Evolutionary conservation across 1,140 invertebrate species (phyloP), one percentile per base, ranked within the genome.

Genomic region (Solenopsis fugax): DNA sequence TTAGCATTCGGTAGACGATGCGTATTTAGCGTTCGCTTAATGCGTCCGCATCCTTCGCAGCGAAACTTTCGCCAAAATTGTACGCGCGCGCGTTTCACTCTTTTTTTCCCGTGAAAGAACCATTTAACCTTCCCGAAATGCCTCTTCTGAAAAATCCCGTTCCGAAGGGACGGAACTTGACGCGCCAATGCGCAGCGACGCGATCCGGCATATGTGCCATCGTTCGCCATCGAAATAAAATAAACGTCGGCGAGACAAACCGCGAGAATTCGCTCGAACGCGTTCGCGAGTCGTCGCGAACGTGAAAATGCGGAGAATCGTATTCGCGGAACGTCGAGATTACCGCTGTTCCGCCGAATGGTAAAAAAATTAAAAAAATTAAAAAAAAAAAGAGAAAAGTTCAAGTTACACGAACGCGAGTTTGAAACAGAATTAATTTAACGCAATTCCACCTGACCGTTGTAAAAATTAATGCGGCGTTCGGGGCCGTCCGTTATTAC

Each of bases 381-480:
- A 73, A 60, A 62, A 84, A 73, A 73, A 64, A 64, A 37, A 65
- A 41, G 21, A 69, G 21, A 18, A 69, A 50, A 69, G 65, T 84
- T 84, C 41, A 37, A 50, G 62, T 75, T 84, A 62, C 21, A 60
- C 65, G 80, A 56, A n/a, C 56, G 54, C 54, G 45, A 75, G 54
- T 84, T 73, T 84, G 80, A 73, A 84, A 75, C 80, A 60, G 45
- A 73, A 72, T 84, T 50, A 60, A 75, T 84, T 84, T 84, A 75
- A 84, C 56, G 80, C 80, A 73, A 84, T 84, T 84, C 34, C 29
- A 24, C 0, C 56, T 13, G 80, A 84, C 16, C 56, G 54, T 84
- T 84, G 80, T 84, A 84, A 84, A 84, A 84, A 75, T 84, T 84
- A 84, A 84, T 75, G 80, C 54, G 37, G 67, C 24, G 54, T 82